Conservation (phyloP, 2,113 vertebrate genomes). For the Cisticola juncidis region DNA sequence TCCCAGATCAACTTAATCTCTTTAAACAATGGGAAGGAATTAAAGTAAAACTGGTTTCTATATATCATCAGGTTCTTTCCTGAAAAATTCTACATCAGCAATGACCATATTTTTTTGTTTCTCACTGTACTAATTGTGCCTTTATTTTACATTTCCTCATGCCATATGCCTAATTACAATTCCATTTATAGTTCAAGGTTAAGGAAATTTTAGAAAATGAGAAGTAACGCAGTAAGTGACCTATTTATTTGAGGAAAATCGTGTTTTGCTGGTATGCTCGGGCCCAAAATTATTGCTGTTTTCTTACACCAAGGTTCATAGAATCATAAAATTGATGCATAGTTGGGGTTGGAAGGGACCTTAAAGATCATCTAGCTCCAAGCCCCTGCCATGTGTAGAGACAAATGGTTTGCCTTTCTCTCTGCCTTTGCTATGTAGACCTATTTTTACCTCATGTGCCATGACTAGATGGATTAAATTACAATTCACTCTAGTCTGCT, state of each 20-base stretch:
- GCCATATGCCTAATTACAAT: not conserved
- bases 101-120: not conserved
- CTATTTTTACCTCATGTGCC: not conserved
- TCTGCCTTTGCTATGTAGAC: not conserved
- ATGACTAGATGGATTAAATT: not conserved
- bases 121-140: not conserved
- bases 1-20: not conserved
- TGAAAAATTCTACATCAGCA: not conserved
- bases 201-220: not conserved
- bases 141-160: not conserved
- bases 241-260: not conserved
- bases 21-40: not conserved
- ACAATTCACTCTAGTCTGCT: accelerated
- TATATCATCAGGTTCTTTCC: not conserved
- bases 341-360: not conserved
- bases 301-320: not conserved
- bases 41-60: not conserved
- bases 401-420: not conserved
- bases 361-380: not conserved
- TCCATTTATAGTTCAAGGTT: accelerated
- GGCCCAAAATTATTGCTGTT: not conserved
- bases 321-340: not conserved
- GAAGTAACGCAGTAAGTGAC: not conserved
- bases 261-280: not conserved
- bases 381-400: not conserved